A percentile compares a stretch with the other conserved stretches of the same genome.
These are phyloP conservation scores for Coracias cyanogaster DNA, from an alignment of 2,797 vertebrate genomes.

Conservation along the genomic window DNA sequence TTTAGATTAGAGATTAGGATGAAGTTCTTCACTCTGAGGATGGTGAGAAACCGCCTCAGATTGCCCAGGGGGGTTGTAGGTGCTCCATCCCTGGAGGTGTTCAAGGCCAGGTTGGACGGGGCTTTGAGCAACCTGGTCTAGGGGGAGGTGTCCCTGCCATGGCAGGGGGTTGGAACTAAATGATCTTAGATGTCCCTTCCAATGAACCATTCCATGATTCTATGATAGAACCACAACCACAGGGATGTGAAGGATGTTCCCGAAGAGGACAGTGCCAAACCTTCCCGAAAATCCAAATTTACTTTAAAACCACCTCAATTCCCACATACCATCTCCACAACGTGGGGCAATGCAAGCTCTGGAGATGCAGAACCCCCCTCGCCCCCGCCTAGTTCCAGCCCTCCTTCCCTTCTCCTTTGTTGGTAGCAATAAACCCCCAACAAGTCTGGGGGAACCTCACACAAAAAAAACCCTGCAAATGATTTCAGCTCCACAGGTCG, in stretches of 20 bases:
- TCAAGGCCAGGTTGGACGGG: not conserved
- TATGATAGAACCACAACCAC: not conserved
- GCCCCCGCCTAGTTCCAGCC: fast-evolving
- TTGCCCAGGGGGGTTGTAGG: too few relatives aligned
- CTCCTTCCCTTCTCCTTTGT: not conserved
- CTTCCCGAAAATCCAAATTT: not conserved
- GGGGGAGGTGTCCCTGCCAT: not conserved
- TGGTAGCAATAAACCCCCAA: fast-evolving
- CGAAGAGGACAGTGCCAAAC: not conserved
- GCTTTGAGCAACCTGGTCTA: not conserved
- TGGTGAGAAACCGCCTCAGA: too few relatives aligned
- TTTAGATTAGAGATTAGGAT: too few relatives aligned
- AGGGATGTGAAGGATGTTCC: fast-evolving
- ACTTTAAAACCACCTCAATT: not conserved
- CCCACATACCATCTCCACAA: not conserved
- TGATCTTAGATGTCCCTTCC: too few relatives aligned
- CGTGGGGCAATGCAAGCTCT: fast-evolving
- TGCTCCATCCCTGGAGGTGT: too few relatives aligned
- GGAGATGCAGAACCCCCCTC: not conserved
- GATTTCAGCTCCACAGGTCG: not conserved
- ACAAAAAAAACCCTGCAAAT: not conserved
- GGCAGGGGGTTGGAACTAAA: not conserved
- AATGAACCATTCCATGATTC: not conserved
- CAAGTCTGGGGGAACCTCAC: fast-evolving
- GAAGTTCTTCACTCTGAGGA: too few relatives aligned